Evolutionary conservation across 1,140 invertebrate species (phyloP), one percentile per base, ranked within the genome.

Genomic region (Cydia strobilella): DNA sequence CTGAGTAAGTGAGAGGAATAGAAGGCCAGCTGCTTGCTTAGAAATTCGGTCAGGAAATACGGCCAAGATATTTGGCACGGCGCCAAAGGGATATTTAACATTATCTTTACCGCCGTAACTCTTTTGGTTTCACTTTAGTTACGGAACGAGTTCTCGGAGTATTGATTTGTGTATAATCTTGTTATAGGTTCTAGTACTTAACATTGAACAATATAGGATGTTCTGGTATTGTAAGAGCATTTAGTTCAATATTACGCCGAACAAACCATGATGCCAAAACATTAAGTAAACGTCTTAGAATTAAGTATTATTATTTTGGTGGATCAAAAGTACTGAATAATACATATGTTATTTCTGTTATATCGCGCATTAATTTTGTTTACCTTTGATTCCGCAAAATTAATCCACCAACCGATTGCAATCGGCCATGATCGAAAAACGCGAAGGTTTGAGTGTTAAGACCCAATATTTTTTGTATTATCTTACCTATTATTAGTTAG

Each of bases 61-160:
- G 18, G 54, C 18, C 54, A 59, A 59, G 54, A 59, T 23, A 59
- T 59, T 59, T 59, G 54, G 54, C 54, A 20, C 2, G 9, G 6
- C 9, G 54, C 54, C 54, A 59, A 59, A 20, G 20, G 54, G 54
- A 59, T 59, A 59, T 59, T 59, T 59, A 59, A 59, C 54, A 59
- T 59, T 59, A 59, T 59, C 54, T 59, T 59, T 59, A 59, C 54
- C 51, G 51, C n/a, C 54, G 20, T 59, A 59, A 59, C 54, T 59
- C 54, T 59, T 59, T 51, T 23, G 9, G 54, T 59, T 59, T 59
- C 54, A 23, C 54, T 59, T 23, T 2, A 59, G 54, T 59, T 59
- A 59, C 20, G 54, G 54, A 59, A 20, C 20, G 3, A 59, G 9
- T 59, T 59, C 54, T 59, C 10, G 48, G 45, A 48, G 54, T 59